Evolutionary conservation across 2,797 vertebrate species (phyloP).

Genomic region (Onychomys torridus): DNA sequence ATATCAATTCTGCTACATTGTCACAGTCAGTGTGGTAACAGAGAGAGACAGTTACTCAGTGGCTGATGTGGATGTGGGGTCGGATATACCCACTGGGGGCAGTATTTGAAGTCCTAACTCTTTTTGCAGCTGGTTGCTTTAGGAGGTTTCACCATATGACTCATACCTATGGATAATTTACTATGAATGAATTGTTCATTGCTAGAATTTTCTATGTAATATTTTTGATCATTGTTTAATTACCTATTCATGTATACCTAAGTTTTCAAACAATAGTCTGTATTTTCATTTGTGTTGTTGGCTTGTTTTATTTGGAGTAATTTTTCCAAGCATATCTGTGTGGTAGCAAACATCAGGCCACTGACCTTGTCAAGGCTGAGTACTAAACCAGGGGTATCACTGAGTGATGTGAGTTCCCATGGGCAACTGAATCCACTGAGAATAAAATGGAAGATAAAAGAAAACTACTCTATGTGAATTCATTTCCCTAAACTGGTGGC

Average conservation of each 20-base stretch:
- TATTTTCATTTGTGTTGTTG: background rate
- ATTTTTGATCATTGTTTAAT: background rate
- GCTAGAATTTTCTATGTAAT: background rate
- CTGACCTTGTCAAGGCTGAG: background rate
- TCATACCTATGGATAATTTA: background rate
- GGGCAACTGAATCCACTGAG: background rate
- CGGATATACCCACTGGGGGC: too few species aligned
- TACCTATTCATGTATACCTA: background rate
- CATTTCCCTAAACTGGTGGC: background rate
- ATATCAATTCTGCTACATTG: rapidly evolving
- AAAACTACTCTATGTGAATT: background rate
- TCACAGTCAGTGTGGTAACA: too few species aligned
- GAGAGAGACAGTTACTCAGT: background rate
- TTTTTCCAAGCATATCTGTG: background rate
- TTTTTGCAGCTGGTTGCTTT: background rate
- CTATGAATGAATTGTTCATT: background rate
- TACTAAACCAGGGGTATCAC: too few species aligned
- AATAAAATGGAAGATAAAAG: background rate
- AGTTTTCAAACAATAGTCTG: background rate
- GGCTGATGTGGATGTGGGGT: rapidly evolving
- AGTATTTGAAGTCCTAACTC: background rate
- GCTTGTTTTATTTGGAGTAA: background rate
- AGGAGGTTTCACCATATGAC: background rate
- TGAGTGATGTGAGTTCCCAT: background rate
- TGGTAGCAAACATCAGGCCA: background rate